Evolutionary conservation across 2,797 vertebrate genomes (phyloP).

Genomic region (Lepilemur ruficaudatus): DNA sequence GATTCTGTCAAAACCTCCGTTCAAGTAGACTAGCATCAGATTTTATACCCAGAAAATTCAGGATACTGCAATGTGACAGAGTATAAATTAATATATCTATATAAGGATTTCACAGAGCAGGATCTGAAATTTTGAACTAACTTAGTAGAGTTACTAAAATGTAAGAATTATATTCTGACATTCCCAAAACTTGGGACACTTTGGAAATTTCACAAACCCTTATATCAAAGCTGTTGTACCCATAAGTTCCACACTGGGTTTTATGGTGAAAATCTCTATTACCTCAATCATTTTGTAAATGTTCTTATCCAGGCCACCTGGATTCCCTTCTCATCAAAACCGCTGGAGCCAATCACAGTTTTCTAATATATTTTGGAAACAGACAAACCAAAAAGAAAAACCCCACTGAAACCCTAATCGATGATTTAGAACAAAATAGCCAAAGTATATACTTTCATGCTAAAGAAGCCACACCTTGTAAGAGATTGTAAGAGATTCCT

Average conservation of each 20-base stretch:
- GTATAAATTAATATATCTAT: background rate
- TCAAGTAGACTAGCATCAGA: background rate
- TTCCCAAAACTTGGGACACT: background rate
- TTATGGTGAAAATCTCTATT: background rate
- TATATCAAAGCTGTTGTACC: background rate
- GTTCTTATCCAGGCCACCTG: background rate
- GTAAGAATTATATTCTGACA: background rate
- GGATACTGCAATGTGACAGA: background rate
- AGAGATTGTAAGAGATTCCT: constrained; percentile 57
- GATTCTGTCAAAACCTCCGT: background rate
- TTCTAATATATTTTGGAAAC: background rate
- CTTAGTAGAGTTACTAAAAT: background rate
- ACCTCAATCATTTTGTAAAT: background rate
- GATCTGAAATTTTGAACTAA: background rate
- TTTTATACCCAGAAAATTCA: background rate
- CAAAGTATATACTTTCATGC: constrained; percentile 60
- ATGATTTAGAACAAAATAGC: background rate
- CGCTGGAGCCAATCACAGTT: background rate
- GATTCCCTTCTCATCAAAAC: background rate
- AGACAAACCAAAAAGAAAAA: background rate
- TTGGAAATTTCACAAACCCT: background rate
- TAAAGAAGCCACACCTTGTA: constrained; percentile 45
- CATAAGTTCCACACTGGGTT: background rate
- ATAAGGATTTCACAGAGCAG: background rate
- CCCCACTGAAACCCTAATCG: background rate